Evolutionary conservation across 2,797 vertebrate genomes (phyloP), one percentile per base, ranked within the genome.

Genomic region (Aeoliscus strigatus): DNA sequence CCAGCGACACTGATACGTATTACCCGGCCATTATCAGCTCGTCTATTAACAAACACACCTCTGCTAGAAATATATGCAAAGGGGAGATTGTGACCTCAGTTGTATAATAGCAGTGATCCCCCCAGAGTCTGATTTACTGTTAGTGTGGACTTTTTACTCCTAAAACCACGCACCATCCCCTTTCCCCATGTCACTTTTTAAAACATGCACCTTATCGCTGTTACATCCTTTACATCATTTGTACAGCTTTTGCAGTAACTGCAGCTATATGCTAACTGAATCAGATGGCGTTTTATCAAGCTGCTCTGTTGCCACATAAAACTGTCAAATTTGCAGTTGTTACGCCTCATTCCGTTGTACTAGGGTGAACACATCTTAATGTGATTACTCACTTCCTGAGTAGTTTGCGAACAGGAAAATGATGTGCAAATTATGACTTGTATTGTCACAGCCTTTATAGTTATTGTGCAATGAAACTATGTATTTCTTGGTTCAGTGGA

Each of bases 11-110:
- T 41, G 50, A 52, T 70, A 50, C 28, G 42, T 49, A 65, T 75
- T 70, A 75, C 47, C 63, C 51, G 42, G 35, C 62, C 54, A 34
- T 42, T 75, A 68, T 69, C 46, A 49, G 50, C 52, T 10, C 40
- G 3, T 60, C 58, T 59, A 38, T 71, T 72, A 69, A 51, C 50
- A 27, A 21, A 21, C 37, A 52, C 39, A n/a, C 26, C 4, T 13
- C 34, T 15, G 38, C 38, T 56, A n/a, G 15, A 40, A 46, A 53
- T 65, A 12, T 38, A 39, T 67, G 34, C 47, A 52, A 33, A 51
- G 30, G 49, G 16, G 33, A 40, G 23, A 46, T 9, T 27, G 26
- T 27, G 33, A 40, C 31, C 9, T 18, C 7, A 16, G 33, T 39
- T 43, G 33, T 38, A 14, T 18, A 36, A 27, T 27, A 25, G 31